Evolutionary conservation across 2,888 invertebrate genomes (phyloP).

Genomic region (Mesorhabditis belari): DNA sequence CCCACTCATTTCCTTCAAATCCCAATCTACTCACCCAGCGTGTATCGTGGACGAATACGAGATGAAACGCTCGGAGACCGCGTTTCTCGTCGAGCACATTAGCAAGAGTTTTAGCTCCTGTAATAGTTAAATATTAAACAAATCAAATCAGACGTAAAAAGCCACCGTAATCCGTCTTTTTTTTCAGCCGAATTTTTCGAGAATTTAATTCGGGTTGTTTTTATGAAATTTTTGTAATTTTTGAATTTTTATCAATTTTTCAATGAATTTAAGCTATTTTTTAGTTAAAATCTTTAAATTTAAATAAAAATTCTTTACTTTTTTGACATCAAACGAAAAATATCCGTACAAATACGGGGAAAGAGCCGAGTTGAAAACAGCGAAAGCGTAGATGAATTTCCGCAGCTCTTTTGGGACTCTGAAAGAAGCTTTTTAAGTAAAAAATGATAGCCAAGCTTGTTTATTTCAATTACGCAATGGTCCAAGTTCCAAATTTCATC

Average conservation of each 20-base stretch:
- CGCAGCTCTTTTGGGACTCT: slow-evolving; percentile 41
- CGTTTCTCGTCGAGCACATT: slow-evolving; percentile 23
- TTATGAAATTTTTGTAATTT: no score
- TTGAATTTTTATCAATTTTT: no score
- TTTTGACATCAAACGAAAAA: slow-evolving; percentile 45
- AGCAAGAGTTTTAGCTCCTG: slow-evolving; percentile 26
- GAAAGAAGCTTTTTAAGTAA: slow-evolving; percentile 1
- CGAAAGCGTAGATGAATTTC: slow-evolving; percentile 74
- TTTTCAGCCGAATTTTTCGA: no score
- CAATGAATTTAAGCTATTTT: no score
- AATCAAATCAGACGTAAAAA: no score
- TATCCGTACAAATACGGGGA: slow-evolving; percentile 88
- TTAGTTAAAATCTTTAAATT: no score
- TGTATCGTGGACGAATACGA: not conserved
- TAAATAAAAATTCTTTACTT: no score
- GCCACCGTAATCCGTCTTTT: no score
- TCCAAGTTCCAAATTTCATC: no score
- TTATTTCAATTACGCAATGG: not conserved
- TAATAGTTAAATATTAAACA: not conserved
- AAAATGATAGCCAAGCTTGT: not conserved
- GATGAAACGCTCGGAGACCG: slow-evolving; percentile 13
- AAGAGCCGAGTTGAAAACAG: slow-evolving; percentile 90
- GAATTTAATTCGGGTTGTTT: no score
- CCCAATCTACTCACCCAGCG: not conserved
- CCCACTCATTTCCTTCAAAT: not conserved